Evolutionary conservation across 2,888 invertebrate genomes (phyloP).

Genomic region (Linhomoeus sp.): DNA sequence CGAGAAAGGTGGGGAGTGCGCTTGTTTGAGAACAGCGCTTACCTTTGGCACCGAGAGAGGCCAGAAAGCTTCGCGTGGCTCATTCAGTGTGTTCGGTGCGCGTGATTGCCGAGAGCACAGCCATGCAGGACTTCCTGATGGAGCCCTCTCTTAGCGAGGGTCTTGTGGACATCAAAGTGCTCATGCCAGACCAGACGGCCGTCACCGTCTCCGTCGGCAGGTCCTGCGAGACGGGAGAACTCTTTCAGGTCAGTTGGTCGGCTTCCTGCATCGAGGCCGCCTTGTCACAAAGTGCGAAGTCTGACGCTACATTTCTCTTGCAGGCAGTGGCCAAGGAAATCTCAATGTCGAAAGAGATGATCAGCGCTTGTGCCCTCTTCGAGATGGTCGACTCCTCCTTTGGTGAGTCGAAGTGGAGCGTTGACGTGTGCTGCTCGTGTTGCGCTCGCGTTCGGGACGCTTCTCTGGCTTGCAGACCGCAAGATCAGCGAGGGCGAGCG

Average conservation of each 20-base stretch:
- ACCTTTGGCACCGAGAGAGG: too few species aligned
- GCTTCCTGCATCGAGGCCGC: too few species aligned
- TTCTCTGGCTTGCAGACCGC: constrained; percentile 45
- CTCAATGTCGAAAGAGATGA: constrained; percentile 49
- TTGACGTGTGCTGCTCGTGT: background rate
- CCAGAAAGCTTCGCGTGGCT: too few species aligned
- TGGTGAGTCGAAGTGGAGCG: constrained; percentile 54
- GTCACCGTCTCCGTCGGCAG: constrained; percentile 59
- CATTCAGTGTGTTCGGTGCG: constrained; percentile 71
- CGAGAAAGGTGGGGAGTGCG: constrained; percentile 45
- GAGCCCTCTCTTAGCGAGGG: constrained; percentile 46
- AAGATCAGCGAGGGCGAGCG: constrained; percentile 79
- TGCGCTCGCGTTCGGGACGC: too few species aligned
- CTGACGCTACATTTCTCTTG: background rate
- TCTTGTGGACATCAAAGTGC: constrained; percentile 44
- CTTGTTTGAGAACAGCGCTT: too few species aligned
- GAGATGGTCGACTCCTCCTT: constrained; percentile 94
- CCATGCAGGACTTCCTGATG: constrained; percentile 89
- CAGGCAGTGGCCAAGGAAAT: background rate
- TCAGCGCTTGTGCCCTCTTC: constrained; percentile 80
- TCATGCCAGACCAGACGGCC: constrained; percentile 74
- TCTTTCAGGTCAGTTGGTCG: too few species aligned
- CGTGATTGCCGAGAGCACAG: constrained; percentile 88
- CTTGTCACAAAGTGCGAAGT: too few species aligned
- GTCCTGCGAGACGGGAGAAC: too few species aligned